A percentile compares a stretch with the other conserved stretches of the same genome.
These are phyloP conservation scores for Siniperca scherzeri DNA, from an alignment of 2,797 vertebrate genomes.

Conservation along the genomic window DNA sequence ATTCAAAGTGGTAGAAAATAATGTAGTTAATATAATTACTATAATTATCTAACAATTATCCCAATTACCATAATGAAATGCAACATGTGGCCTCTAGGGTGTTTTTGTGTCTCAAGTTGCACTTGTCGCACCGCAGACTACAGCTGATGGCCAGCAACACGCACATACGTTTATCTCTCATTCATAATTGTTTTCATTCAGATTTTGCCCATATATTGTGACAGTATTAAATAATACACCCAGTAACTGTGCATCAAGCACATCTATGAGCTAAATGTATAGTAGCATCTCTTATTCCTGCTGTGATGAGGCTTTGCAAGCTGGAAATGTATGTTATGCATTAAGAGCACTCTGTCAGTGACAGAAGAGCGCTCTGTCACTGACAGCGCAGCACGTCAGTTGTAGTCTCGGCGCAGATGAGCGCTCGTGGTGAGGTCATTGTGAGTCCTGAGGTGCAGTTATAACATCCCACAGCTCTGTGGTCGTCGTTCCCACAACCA, in stretches of 20 bases:
- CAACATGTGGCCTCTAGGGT: neutral
- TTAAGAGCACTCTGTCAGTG: conserved; percentile 53
- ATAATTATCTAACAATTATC: neutral
- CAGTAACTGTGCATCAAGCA: neutral
- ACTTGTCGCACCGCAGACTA: neutral
- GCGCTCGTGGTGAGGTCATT: conserved; percentile 67
- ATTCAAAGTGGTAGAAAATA: neutral
- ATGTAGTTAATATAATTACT: neutral
- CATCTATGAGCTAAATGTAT: conserved; percentile 36
- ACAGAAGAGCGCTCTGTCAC: conserved; percentile 53
- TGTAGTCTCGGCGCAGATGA: conserved; percentile 51
- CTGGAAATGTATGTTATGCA: conserved; percentile 51
- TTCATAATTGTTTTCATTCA: neutral
- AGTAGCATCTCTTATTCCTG: conserved; percentile 16
- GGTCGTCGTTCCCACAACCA: conserved; percentile 65
- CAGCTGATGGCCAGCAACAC: neutral
- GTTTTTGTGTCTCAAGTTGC: neutral
- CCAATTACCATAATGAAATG: neutral
- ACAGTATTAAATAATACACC: conserved; percentile 32
- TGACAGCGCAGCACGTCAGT: conserved; percentile 43
- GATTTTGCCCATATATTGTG: neutral
- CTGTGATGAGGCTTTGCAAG: conserved; percentile 35
- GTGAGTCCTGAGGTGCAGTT: conserved; percentile 61
- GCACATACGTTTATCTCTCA: neutral
- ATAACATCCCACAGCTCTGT: conserved; percentile 64